Base-by-base conservation (phyloP, 2,888 invertebrate species). In the Drosophila trichaetosa region DNA sequence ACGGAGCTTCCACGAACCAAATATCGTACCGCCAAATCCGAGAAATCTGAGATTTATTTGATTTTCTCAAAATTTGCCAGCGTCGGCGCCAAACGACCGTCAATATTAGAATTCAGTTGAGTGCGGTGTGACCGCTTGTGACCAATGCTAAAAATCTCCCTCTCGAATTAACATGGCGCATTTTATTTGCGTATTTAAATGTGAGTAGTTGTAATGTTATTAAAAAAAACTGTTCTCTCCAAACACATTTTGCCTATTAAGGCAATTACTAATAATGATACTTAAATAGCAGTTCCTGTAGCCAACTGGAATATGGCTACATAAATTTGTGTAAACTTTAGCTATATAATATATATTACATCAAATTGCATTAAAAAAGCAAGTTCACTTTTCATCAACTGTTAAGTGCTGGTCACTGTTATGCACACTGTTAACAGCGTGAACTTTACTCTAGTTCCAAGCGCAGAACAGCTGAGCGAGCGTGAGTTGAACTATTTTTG, bases 91-190 rank as follows among this genome's bases (percentile, higher is more conserved):
- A 54, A 64, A 60, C 66, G 34, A 76, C 53, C 53, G 76, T 60
- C 57, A 80, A 63, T 76, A 68, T 68, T 72, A 69, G 80, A 57
- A 60, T 67, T 72, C 62, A 31, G 60, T 48, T 66, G 6, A 11
- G 8, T 27, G 59, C 72, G 57, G 65, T 77, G 79, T 79, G 75
- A 77, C 79, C 79, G 34, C 16, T 2, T 7, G n/a, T 2, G 3
- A 11, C 18, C 21, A 42, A 57, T 11, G 21, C 7, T 21, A n/a
- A 0, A 31, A 59, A 52, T 31, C 48, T 27, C 31, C 13, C 40
- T 11, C 29, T 11, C 70, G 62, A 36, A 33, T 31, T 16, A 0
- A 29, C 16, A 21, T 38, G 36, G 61, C 69, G 71, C 60, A 16
- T 24, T 24, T 24, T 2, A 16, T 7, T 13, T 31, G 31, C 7